These are phyloP conservation scores for Oenanthe melanoleuca DNA, from an alignment of 2,113 vertebrate genomes.

Conservation along the genomic window DNA sequence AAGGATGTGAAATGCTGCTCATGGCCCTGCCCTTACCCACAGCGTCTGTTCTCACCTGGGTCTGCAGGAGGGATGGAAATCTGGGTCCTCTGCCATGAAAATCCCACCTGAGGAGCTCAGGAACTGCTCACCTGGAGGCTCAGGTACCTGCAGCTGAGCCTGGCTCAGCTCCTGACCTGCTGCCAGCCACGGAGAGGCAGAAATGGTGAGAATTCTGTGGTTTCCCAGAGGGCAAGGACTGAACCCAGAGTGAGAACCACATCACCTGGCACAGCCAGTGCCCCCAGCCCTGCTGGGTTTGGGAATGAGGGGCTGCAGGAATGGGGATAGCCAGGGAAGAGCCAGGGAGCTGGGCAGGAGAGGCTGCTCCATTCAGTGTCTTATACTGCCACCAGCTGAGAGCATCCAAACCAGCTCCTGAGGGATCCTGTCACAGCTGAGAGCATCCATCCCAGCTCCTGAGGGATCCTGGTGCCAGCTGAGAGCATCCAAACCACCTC, in stretches of 20 bases:
- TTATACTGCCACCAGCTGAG: slow-evolving; percentile 44
- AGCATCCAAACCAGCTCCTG: neutral
- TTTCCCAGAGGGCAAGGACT: fast-evolving
- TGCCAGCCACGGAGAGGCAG: fast-evolving
- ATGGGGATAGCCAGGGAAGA: neutral
- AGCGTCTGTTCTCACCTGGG: fast-evolving
- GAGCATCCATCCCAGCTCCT: too few species aligned
- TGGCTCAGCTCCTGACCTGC: fast-evolving
- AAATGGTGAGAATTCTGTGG: fast-evolving
- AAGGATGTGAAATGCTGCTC: neutral
- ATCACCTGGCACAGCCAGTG: fast-evolving
- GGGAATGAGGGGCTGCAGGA: neutral
- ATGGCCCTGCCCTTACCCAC: neutral
- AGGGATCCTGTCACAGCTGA: neutral
- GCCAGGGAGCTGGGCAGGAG: neutral
- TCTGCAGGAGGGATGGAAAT: neutral
- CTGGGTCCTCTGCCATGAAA: fast-evolving
- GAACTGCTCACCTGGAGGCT: fast-evolving
- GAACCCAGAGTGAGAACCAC: neutral
- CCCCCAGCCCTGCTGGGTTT: fast-evolving
- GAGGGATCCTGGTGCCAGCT: too few species aligned
- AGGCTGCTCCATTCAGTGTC: neutral
- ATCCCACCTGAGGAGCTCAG: fast-evolving
- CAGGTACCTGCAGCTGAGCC: neutral
- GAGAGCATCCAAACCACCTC: too few species aligned